Evolutionary conservation across 2,113 vertebrate species (phyloP).

Genomic region (Machaerirhynchus nigripectus): DNA sequence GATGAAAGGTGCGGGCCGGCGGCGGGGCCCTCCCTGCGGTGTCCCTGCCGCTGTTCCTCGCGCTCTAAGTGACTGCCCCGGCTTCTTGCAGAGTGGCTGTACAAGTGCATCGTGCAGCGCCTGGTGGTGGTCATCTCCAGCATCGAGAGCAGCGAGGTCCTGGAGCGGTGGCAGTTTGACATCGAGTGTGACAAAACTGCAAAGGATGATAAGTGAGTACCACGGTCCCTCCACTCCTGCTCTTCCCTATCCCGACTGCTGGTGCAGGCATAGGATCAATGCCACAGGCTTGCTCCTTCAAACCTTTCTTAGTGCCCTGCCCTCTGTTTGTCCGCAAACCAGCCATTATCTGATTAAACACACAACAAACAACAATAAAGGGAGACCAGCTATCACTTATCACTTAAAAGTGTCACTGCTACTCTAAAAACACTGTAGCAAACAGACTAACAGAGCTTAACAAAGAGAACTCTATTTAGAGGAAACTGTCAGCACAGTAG

Average conservation of each 20-base stretch:
- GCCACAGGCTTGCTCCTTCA: neutral
- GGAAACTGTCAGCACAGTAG: neutral
- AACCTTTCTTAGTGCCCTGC: neutral
- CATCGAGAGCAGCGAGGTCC: constrained; percentile 85
- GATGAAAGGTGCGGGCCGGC: constrained; percentile 80
- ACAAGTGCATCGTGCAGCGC: constrained; percentile 90
- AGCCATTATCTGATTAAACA: neutral
- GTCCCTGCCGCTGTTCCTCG: neutral
- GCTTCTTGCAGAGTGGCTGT: constrained; percentile 87
- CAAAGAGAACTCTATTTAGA: neutral
- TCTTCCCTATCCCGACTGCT: accelerated
- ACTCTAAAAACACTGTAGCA: neutral
- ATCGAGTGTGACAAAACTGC: constrained; percentile 92
- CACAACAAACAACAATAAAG: neutral
- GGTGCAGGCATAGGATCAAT: neutral
- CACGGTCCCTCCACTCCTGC: accelerated
- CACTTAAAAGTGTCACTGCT: neutral
- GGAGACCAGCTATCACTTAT: neutral
- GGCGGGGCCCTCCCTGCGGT: accelerated
- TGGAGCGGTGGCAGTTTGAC: constrained; percentile 97
- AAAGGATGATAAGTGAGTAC: constrained; percentile 79
- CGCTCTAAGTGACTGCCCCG: neutral
- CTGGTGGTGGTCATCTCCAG: constrained; percentile 93
- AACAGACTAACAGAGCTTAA: neutral
- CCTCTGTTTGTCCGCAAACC: neutral